Conservation (phyloP, 2,113 vertebrate species). For the Acanthochromis polyacanthus region DNA sequence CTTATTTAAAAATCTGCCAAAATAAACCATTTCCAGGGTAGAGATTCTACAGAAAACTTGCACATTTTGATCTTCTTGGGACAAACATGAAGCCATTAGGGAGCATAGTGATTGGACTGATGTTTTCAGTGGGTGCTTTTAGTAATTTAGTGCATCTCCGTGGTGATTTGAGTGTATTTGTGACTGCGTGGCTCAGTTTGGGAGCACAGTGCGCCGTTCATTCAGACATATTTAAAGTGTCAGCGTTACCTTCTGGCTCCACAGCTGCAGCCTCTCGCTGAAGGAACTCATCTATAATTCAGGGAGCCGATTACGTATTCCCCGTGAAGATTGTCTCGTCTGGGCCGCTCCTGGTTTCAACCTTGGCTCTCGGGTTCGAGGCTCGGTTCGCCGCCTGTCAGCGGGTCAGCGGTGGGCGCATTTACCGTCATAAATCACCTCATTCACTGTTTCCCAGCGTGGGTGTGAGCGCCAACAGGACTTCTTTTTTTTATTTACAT, state of each 20-base stretch:
- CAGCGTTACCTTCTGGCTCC: not conserved
- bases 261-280: constrained; percentile 10
- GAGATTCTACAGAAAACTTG: no score
- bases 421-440: constrained; percentile 59
- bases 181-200: no score
- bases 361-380: constrained; percentile 19
- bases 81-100: no score
- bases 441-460: constrained; percentile 42
- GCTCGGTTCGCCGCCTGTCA: constrained; percentile 2
- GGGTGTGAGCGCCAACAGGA: constrained; percentile 37
- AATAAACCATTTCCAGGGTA: no score
- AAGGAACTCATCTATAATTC: constrained; percentile 66
- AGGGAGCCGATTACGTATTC: constrained; percentile 65
- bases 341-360: constrained; percentile 44
- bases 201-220: no score
- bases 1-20: no score
- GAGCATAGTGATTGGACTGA: no score
- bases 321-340: constrained; percentile 55
- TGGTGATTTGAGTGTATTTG: no score
- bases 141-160: no score
- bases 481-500: constrained; percentile 16
- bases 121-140: no score
- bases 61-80: no score
- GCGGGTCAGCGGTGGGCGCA: constrained; percentile 42
- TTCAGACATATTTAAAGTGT: not conserved